Base-by-base conservation (phyloP, 2,888 invertebrate species). In the Trichogramma dendrolimi region DNA sequence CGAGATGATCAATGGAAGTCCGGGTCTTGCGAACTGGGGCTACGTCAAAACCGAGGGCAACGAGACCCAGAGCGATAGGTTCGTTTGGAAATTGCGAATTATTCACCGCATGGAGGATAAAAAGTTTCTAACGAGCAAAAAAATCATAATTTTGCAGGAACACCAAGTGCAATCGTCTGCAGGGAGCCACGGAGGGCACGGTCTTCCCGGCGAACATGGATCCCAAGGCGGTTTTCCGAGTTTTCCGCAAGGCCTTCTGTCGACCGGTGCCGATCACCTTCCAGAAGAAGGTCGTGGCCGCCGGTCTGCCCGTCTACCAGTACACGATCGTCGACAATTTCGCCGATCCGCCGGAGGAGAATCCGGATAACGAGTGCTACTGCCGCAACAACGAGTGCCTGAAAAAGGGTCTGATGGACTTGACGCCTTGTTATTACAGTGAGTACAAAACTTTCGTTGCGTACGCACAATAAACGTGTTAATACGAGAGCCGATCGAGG, bases 211-310 rank as follows among this genome's bases (percentile, higher is more conserved):
- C 83, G 1, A 80, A 84, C 53, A 71, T 93, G 57, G 81, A 84
- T 60, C 81, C 81, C 58, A 79, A 81, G 0, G 81, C 80, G 0
- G 74, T 78, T 0, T 81, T 92, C 65, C 79, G 83, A 11, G 74
- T 92, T 6, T 94, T 86, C 77, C 83, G 91, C 39, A 86, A 87
- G 69, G 85, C 90, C 0, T 87, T 94, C 71, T 94, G 94, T 75
- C 83, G 92, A 52, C 83, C 88, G 0, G 71, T 92, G 47, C 86
- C 83, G 0, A 77, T 87, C 50, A 75, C 72, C 1, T 87, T 80
- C 67, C 70, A 73, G 43, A 67, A 72, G 6, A 75, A 78, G 56
- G 70, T 73, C 0, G 64, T 74, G 2, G 71, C 80, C 1, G 74
- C 80, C 27, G 89, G 89, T 0, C 79, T 87, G 0, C 80, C 84